A percentile compares a stretch with the other conserved stretches of the same genome.
Evolutionary conservation across 2,797 vertebrate species (phyloP).

Genomic region (Tadarida brasiliensis): DNA sequence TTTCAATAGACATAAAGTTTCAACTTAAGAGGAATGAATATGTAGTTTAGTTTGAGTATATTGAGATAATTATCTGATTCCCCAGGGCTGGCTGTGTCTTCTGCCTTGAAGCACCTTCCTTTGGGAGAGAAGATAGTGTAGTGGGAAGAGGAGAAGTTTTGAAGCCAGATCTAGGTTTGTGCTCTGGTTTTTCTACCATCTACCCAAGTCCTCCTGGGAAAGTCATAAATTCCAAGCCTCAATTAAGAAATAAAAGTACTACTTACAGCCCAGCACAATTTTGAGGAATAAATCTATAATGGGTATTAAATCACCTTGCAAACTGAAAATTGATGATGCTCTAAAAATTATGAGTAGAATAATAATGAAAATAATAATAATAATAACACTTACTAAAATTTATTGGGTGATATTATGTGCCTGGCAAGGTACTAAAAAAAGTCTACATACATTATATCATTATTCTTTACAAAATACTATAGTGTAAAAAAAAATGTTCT

Average conservation of each 20-base stretch:
- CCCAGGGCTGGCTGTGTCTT: background rate
- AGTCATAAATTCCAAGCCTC: background rate
- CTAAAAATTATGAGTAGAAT: background rate
- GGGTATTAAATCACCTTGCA: background rate
- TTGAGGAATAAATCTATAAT: background rate
- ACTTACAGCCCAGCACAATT: background rate
- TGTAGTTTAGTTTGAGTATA: background rate
- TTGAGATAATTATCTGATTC: slow-evolving; percentile 36
- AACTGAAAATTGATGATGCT: background rate
- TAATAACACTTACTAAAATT: background rate
- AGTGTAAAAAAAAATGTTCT: background rate
- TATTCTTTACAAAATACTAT: background rate
- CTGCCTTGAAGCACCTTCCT: background rate
- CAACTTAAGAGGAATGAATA: slow-evolving; percentile 69
- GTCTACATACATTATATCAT: background rate
- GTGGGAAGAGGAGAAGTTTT: background rate
- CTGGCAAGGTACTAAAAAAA: background rate
- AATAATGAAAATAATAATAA: background rate
- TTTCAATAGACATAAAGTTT: slow-evolving; percentile 62
- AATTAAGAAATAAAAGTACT: background rate
- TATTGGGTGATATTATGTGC: background rate
- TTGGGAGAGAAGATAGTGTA: background rate
- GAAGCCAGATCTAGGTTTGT: background rate
- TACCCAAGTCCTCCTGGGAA: background rate
- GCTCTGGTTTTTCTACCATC: background rate